Conservation (phyloP, 2,113 vertebrate genomes). For the Desmodus rotundus region DNA sequence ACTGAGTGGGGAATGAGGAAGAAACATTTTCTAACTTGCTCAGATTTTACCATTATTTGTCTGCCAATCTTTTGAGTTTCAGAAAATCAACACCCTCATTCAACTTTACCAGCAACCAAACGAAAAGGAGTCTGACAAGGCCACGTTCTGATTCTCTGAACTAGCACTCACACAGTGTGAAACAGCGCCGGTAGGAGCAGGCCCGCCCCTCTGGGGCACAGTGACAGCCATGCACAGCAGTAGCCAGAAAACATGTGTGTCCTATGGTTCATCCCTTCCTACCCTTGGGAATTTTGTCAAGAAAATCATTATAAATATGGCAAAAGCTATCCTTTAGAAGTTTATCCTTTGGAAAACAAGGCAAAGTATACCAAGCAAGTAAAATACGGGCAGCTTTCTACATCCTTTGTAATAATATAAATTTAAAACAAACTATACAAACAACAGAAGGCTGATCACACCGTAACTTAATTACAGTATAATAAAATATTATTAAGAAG, state of each 20-base stretch:
- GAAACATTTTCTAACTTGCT: not conserved
- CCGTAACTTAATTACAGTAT: not conserved
- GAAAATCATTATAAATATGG: not conserved
- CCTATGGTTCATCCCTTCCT: not conserved
- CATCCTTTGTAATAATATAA: not conserved
- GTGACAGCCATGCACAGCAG: not conserved
- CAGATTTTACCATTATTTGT: not conserved
- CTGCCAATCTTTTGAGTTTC: not conserved
- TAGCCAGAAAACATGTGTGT: not conserved
- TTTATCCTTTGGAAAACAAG: not conserved
- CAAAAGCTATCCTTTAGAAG: not conserved
- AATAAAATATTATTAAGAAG: not conserved
- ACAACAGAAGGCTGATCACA: not conserved
- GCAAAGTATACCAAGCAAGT: not conserved
- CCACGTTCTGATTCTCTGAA: not conserved
- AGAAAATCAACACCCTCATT: not conserved
- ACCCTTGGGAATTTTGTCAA: not conserved
- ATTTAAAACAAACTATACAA: slow-evolving; percentile 22
- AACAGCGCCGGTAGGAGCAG: not conserved
- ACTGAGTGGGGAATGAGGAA: not conserved
- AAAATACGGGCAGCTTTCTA: not conserved
- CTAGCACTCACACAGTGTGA: not conserved
- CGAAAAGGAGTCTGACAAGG: not conserved
- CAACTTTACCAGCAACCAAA: not conserved
- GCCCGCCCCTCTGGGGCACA: not conserved